These are phyloP conservation scores for Chitala chitala DNA, from an alignment of 2,113 vertebrate species.

Conservation along the genomic window DNA sequence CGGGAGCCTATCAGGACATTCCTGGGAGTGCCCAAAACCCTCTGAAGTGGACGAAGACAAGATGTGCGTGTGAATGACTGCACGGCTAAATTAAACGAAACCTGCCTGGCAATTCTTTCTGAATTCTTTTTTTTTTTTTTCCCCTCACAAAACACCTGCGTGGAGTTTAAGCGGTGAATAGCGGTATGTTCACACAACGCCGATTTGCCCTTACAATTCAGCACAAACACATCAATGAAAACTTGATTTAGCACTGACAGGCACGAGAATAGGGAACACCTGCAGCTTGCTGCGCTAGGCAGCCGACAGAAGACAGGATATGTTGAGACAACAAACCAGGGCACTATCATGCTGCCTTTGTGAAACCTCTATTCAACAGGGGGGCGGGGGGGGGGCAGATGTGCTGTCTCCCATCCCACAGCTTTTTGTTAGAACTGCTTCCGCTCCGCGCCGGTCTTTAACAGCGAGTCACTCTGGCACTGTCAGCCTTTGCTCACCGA, in stretches of 20 bases:
- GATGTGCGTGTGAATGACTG: constrained; percentile 9
- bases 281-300: neutral
- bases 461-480: neutral
- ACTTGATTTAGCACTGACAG: neutral
- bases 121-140: too few relatives aligned
- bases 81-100: constrained; percentile 10
- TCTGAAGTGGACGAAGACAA: neutral
- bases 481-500: neutral
- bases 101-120: neutral
- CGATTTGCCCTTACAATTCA: constrained; percentile 12
- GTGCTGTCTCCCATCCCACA: too few relatives aligned
- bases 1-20: constrained; percentile 67
- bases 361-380: neutral
- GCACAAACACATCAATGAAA: constrained; percentile 15
- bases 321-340: constrained; percentile 10
- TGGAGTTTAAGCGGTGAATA: neutral
- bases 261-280: constrained; percentile 11
- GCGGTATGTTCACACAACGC: constrained; percentile 5
- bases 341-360: neutral
- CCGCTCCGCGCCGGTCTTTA: too few relatives aligned
- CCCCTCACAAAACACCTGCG: constrained; percentile 14
- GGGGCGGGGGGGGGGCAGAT: neutral
- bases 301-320: neutral
- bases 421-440: neutral
- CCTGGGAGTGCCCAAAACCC: constrained; percentile 39